A percentile compares a stretch with the other conserved stretches of the same genome.
These are phyloP conservation scores for Henricia sp. DNA, from an alignment of 53 echinoderm and acorn worm species.

Conservation along the genomic window DNA sequence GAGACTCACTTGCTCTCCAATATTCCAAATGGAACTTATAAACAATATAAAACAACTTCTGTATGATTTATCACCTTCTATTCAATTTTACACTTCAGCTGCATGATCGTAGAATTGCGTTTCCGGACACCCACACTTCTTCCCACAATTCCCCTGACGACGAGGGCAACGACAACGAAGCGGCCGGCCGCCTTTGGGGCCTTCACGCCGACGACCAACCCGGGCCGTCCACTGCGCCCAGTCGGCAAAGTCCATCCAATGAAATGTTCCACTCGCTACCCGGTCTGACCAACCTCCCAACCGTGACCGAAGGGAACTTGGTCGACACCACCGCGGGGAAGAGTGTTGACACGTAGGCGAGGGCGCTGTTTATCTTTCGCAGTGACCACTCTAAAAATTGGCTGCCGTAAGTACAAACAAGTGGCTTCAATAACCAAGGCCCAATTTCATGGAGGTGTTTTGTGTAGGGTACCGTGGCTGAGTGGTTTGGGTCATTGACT, in stretches of 20 bases:
- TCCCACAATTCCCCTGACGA: conserved; percentile 38
- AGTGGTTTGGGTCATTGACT: too few species aligned
- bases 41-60: not conserved
- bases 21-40: too few species aligned
- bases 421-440: too few species aligned
- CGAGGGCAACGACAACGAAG: not conserved
- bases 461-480: too few species aligned
- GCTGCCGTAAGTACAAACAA: too few species aligned
- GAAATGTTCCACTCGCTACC: conserved; percentile 35
- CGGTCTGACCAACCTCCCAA: conserved; percentile 19
- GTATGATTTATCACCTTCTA: not conserved
- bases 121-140: conserved; percentile 22
- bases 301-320: conserved; percentile 35
- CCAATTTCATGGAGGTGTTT: too few species aligned
- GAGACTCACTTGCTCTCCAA: too few species aligned
- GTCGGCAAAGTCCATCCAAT: not conserved
- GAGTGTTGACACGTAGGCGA: not conserved
- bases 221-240: not conserved
- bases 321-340: conserved; percentile 24
- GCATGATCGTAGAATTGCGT: conserved; percentile 59
- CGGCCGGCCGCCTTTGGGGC: conserved; percentile 38
- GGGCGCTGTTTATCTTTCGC: not conserved
- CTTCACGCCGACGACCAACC: not conserved
- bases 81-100: conserved; percentile 23
- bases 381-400: too few species aligned